phyloP scores from a whole-genome alignment of 2,113 vertebrate species.

The Pangasianodon gigas region DNA sequence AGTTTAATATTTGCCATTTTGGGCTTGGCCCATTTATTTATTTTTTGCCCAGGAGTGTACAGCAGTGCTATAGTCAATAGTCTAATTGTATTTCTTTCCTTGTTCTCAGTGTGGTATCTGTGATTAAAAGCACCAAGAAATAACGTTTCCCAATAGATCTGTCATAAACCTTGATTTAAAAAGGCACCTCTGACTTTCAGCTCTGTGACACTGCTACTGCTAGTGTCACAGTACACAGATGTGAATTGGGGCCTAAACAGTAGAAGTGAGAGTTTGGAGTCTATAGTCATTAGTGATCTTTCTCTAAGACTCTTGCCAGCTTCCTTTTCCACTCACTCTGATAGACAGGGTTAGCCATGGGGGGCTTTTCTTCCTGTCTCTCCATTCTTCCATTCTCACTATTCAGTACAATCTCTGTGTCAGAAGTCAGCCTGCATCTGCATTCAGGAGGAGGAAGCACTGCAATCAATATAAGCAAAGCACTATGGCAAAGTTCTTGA shows the following conservation, averaged over 20 bases:
- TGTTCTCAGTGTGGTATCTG: background rate
- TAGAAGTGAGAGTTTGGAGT: background rate
- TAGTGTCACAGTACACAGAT: background rate
- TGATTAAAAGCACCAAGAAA: background rate
- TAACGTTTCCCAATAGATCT: background rate
- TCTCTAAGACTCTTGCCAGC: conserved; percentile 8
- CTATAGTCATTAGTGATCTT: conserved; percentile 1
- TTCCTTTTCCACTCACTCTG: conserved; percentile 28
- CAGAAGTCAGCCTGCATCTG: background rate
- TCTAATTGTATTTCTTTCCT: background rate
- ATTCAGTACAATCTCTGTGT: background rate
- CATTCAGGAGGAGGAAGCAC: conserved; percentile 23
- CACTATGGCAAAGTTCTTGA: background rate
- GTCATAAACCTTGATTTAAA: background rate
- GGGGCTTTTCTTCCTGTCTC: conserved; percentile 42
- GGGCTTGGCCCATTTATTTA: too few relatives aligned
- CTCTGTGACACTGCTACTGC: background rate
- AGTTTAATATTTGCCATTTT: too few relatives aligned
- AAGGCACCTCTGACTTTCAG: background rate
- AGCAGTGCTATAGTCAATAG: background rate
- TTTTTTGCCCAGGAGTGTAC: too few relatives aligned
- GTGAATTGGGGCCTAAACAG: background rate
- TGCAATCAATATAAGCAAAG: background rate
- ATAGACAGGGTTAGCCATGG: conserved; percentile 54
- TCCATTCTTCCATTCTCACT: conserved; percentile 8